Evolutionary conservation across 2,113 vertebrate genomes (phyloP).

Genomic region (Pelodiscus sinensis): DNA sequence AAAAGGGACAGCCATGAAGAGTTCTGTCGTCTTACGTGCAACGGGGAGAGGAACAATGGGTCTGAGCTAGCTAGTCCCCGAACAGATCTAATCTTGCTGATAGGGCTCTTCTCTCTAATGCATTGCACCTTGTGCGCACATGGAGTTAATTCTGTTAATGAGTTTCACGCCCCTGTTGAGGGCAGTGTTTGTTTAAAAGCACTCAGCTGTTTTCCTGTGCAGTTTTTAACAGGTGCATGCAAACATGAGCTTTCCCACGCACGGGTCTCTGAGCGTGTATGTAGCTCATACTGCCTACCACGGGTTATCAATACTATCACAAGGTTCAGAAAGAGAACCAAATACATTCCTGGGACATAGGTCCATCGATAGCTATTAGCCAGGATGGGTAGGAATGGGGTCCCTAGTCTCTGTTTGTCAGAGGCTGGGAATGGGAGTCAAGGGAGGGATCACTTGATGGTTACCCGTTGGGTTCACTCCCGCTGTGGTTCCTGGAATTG

Average conservation of each 20-base stretch:
- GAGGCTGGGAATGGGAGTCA: too few species aligned
- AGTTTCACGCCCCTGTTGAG: background rate
- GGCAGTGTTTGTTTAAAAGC: background rate
- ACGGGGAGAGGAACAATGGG: background rate
- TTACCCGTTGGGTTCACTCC: too few species aligned
- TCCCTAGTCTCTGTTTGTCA: too few species aligned
- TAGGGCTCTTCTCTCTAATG: background rate
- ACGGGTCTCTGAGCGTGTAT: constrained; percentile 16
- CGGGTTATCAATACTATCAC: background rate
- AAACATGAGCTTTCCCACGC: background rate
- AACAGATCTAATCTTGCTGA: rapidly evolving
- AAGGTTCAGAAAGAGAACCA: too few species aligned
- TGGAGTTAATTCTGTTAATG: background rate
- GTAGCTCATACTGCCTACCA: constrained; percentile 7
- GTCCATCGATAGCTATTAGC: too few species aligned
- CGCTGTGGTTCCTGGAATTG: too few species aligned
- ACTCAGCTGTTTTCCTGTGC: background rate
- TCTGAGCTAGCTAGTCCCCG: background rate
- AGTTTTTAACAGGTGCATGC: background rate
- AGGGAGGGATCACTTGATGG: too few species aligned
- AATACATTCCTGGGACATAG: too few species aligned
- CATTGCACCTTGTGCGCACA: background rate
- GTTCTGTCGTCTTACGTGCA: background rate
- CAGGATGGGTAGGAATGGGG: too few species aligned
- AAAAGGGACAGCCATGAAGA: background rate